A percentile compares a stretch with the other conserved stretches of the same genome.
phyloP scores from a whole-genome alignment of 2,113 vertebrate species.

The Mus spicilegus region DNA sequence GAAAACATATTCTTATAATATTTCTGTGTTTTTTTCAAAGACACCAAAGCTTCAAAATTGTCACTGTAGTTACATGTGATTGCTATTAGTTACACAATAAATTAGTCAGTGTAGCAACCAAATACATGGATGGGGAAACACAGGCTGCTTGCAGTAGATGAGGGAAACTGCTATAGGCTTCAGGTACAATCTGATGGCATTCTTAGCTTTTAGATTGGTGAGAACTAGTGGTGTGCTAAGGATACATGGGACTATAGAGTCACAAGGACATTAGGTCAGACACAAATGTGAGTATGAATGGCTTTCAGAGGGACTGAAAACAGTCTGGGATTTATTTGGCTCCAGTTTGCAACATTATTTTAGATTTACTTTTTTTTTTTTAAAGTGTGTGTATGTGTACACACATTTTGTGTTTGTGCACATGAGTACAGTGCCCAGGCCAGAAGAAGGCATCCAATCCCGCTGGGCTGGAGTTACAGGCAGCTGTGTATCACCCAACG shows the following conservation, averaged over 20 bases:
- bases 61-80: neutral
- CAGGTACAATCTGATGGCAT: neutral
- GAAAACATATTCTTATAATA: too few species aligned
- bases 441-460: neutral
- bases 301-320: neutral
- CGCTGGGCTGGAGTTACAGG: neutral
- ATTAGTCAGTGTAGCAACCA: neutral
- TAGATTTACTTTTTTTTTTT: neutral
- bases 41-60: too few species aligned
- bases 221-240: neutral
- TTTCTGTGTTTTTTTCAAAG: too few species aligned
- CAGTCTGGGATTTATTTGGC: neutral
- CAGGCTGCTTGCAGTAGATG: neutral
- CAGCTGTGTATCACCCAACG: neutral
- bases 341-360: neutral
- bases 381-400: neutral
- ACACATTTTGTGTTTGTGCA: neutral
- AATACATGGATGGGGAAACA: neutral
- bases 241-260: neutral
- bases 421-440: neutral
- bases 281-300: neutral
- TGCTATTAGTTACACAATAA: neutral
- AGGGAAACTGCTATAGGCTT: neutral
- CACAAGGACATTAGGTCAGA: neutral
- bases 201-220: neutral